Conservation (phyloP, 2,888 invertebrate species). For the Oasisia sp. region DNA sequence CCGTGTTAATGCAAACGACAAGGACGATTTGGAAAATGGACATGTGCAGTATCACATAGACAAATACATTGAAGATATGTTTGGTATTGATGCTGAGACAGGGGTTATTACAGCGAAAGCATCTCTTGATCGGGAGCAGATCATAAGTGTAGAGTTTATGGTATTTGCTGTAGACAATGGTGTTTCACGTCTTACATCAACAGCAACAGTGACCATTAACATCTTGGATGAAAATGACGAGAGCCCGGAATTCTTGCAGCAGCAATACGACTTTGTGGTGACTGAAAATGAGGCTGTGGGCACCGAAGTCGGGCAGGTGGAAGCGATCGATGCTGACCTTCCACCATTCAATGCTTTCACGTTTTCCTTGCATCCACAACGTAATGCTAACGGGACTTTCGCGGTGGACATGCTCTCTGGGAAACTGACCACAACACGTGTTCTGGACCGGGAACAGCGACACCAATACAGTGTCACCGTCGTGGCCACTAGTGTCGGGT, state of each 20-base stretch:
- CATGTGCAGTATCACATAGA: slow-evolving; percentile 48
- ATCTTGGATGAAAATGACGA: slow-evolving; percentile 29
- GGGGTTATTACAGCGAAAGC: slow-evolving; percentile 25
- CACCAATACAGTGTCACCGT: not conserved
- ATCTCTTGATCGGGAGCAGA: slow-evolving; percentile 25
- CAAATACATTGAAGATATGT: slow-evolving; percentile 56
- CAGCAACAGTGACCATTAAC: slow-evolving; percentile 23
- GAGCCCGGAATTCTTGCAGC: slow-evolving; percentile 19
- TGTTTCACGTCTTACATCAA: slow-evolving; percentile 13
- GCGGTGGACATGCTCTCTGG: slow-evolving; percentile 27
- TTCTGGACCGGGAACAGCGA: slow-evolving; percentile 22
- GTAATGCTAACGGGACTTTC: slow-evolving; percentile 71
- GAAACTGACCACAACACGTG: slow-evolving; percentile 25
- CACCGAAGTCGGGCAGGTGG: slow-evolving; percentile 60
- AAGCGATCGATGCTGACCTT: slow-evolving; percentile 56
- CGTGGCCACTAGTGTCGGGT: not conserved
- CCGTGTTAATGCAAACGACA: slow-evolving; percentile 37
- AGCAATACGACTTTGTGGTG: slow-evolving; percentile 8
- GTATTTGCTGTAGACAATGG: slow-evolving; percentile 27
- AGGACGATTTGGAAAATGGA: slow-evolving; percentile 53
- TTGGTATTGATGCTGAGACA: slow-evolving; percentile 27
- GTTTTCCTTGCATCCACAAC: slow-evolving; percentile 70
- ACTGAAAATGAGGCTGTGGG: slow-evolving; percentile 60
- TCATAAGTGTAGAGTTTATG: not conserved
- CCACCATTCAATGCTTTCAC: slow-evolving; percentile 49